Conservation (phyloP, 2,888 invertebrate species). For the Hydraecia micacea region DNA sequence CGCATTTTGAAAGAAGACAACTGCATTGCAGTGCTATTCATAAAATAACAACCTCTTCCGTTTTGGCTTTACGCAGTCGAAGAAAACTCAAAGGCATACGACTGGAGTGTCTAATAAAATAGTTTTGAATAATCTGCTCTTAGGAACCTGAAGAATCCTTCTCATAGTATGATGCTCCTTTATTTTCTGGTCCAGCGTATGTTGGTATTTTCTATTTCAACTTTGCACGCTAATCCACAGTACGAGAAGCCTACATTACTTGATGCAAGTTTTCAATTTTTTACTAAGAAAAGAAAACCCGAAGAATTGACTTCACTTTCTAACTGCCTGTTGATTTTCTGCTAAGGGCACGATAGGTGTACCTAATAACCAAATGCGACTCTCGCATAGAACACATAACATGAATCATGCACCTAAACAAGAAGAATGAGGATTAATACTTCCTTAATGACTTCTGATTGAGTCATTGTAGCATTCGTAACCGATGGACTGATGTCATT, state of each 20-base stretch:
- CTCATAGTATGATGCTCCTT: background rate
- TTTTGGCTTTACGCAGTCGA: background rate
- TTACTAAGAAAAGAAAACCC: background rate
- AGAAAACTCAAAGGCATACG: background rate
- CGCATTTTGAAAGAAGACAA: conserved; percentile 8
- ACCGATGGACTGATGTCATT: conserved; percentile 53
- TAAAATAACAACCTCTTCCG: background rate
- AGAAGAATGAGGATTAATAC: conserved; percentile 43
- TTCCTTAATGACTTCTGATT: conserved; percentile 41
- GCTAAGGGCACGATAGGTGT: background rate
- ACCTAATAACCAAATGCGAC: conserved; percentile 4
- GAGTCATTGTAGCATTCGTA: conserved; percentile 44
- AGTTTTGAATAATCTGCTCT: background rate
- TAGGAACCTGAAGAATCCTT: background rate
- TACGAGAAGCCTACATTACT: background rate
- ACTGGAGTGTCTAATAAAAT: no score
- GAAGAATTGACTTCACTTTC: background rate
- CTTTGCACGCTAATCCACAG: background rate
- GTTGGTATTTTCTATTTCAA: background rate
- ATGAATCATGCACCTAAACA: conserved; percentile 46
- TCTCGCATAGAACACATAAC: background rate
- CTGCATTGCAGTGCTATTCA: conserved; percentile 26
- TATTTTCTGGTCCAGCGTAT: background rate
- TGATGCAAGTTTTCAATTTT: no score
- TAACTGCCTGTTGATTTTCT: background rate